phyloP scores from a whole-genome alignment of 2,888 invertebrate species.

The Pelosia muscerda region DNA sequence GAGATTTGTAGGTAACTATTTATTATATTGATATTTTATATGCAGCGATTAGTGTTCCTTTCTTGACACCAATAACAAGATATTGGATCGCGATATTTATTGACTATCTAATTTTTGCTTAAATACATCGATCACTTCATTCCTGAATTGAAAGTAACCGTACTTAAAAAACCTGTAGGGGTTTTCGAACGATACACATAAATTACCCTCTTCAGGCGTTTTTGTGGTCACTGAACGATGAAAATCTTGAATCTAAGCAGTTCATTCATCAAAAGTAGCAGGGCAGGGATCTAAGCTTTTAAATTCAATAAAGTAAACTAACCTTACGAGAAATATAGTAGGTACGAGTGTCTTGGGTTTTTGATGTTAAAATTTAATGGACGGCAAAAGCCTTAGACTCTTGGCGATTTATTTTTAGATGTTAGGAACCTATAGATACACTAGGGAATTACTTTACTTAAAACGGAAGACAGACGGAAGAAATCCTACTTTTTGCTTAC shows the following conservation, averaged over 20 bases:
- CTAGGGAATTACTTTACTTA: background rate
- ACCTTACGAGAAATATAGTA: background rate
- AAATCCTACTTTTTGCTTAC: no score
- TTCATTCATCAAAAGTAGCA: background rate
- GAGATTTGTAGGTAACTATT: no score
- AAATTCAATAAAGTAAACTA: constrained; percentile 22
- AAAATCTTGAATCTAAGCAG: background rate
- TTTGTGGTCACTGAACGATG: constrained; percentile 7
- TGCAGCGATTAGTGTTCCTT: no score
- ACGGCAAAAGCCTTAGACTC: background rate
- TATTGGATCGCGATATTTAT: no score
- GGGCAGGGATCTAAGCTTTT: constrained; percentile 5
- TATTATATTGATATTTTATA: no score
- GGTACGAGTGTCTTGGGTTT: background rate
- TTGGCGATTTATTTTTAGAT: background rate
- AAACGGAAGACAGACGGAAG: no score
- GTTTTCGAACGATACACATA: background rate
- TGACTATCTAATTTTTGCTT: background rate
- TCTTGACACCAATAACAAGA: no score
- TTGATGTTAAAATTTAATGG: constrained; percentile 3
- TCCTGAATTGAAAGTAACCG: background rate
- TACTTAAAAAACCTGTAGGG: background rate
- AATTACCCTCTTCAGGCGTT: background rate
- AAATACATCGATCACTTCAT: background rate
- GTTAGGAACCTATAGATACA: background rate